These are phyloP conservation scores for Macropis europaea DNA, from an alignment of 2,888 invertebrate species.

Conservation along the genomic window DNA sequence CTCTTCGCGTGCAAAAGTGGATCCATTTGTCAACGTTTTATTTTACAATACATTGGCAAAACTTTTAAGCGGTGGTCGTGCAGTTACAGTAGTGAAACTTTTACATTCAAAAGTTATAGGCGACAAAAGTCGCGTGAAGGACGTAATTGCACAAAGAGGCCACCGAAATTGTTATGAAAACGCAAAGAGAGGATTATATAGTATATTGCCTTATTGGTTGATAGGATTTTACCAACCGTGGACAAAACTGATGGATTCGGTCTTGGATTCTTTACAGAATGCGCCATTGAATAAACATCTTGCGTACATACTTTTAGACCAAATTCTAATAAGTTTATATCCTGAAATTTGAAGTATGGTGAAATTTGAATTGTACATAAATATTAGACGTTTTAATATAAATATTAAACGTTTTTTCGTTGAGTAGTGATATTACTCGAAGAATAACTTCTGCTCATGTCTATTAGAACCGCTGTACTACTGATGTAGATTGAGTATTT, in stretches of 20 bases:
- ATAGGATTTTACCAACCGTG: conserved; percentile 70
- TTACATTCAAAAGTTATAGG: conserved; percentile 71
- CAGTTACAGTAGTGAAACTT: conserved; percentile 73
- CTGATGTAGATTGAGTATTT: no score
- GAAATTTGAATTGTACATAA: background rate
- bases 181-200: conserved; percentile 71
- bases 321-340: conserved; percentile 87
- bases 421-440: no score
- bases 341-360: no score
- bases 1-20: conserved; percentile 64
- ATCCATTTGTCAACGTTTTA: conserved; percentile 68
- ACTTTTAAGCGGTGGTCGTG: conserved; percentile 74
- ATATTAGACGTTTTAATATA: no score
- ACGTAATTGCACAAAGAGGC: conserved; percentile 30
- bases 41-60: conserved; percentile 69
- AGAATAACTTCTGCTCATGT: no score
- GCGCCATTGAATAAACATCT: conserved; percentile 84
- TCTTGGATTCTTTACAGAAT: conserved; percentile 80
- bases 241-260: conserved; percentile 71
- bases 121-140: conserved; percentile 40
- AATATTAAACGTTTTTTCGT: no score
- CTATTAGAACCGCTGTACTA: no score
- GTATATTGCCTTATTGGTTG: conserved; percentile 73
- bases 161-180: conserved; percentile 64
- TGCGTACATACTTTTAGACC: conserved; percentile 89